A percentile compares a stretch with the other conserved stretches of the same genome.
phyloP scores from a whole-genome alignment of 2,797 vertebrate genomes.

The Erethizon dorsatum region DNA sequence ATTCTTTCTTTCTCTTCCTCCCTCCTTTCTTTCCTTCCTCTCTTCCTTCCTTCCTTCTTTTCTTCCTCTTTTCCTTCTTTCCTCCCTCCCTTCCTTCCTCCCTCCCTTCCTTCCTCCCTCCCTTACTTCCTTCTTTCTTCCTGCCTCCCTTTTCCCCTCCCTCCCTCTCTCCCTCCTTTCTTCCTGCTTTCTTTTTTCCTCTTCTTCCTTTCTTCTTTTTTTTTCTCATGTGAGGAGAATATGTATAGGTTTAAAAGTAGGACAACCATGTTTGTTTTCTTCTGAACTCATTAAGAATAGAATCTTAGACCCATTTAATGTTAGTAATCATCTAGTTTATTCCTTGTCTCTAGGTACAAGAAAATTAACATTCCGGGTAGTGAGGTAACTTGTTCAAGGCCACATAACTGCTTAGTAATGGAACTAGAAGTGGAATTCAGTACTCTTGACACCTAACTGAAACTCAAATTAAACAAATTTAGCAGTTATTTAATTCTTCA shows the following conservation, averaged over 20 bases:
- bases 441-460: not conserved
- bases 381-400: not conserved
- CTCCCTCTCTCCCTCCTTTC: not conserved
- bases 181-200: not conserved
- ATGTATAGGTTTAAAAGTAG: conserved; percentile 24
- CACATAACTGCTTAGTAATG: not conserved
- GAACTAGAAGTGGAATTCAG: conserved; percentile 56
- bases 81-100: too few relatives aligned
- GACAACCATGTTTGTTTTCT: conserved; percentile 20
- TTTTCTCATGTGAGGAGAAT: not conserved
- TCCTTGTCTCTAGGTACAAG: not conserved
- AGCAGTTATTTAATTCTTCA: conserved; percentile 23
- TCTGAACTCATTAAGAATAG: not conserved
- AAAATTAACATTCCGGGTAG: not conserved
- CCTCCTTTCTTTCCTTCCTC: fast-evolving
- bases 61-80: not conserved
- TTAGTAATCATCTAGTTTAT: conserved; percentile 3
- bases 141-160: not conserved
- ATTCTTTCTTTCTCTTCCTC: not conserved
- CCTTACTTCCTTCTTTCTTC: too few relatives aligned
- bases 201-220: too few relatives aligned
- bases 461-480: conserved; percentile 21
- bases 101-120: not conserved
- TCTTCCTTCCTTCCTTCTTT: too few relatives aligned
- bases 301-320: conserved; percentile 23